A percentile compares a stretch with the other conserved stretches of the same genome.
Conservation (phyloP, 2,797 vertebrate species). For the Poecile montanus region DNA sequence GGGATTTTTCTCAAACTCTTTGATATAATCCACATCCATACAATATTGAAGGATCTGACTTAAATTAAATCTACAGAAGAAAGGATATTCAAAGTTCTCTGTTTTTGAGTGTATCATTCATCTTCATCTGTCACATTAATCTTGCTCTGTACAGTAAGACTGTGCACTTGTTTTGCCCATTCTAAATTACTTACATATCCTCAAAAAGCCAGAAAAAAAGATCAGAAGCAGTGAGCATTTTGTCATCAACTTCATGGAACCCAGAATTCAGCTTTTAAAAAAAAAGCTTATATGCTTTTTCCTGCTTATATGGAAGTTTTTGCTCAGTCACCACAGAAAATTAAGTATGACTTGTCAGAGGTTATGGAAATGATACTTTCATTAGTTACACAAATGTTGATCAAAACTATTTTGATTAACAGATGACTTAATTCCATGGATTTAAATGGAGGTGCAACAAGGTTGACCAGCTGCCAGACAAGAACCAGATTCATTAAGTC, state of each 20-base stretch:
- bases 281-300: too few relatives aligned
- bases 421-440: background rate
- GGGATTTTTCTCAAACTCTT: constrained; percentile 37
- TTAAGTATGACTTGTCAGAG: background rate
- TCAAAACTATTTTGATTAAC: background rate
- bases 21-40: constrained; percentile 45
- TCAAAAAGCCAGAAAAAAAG: background rate
- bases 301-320: background rate
- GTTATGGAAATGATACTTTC: background rate
- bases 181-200: background rate
- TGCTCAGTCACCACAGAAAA: background rate
- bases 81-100: constrained; percentile 10
- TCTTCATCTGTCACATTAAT: constrained; percentile 20
- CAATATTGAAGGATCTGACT: constrained; percentile 27
- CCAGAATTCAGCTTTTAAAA: background rate
- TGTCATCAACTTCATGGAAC: background rate
- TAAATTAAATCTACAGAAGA: constrained; percentile 49
- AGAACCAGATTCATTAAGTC: background rate
- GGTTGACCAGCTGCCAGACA: background rate
- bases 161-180: background rate
- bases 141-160: background rate
- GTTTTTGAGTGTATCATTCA: constrained; percentile 15
- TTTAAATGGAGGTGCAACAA: background rate
- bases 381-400: background rate
- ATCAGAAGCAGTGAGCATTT: background rate